phyloP scores from a whole-genome alignment of 2,888 invertebrate genomes.

The Ditylenchus weischeri region DNA sequence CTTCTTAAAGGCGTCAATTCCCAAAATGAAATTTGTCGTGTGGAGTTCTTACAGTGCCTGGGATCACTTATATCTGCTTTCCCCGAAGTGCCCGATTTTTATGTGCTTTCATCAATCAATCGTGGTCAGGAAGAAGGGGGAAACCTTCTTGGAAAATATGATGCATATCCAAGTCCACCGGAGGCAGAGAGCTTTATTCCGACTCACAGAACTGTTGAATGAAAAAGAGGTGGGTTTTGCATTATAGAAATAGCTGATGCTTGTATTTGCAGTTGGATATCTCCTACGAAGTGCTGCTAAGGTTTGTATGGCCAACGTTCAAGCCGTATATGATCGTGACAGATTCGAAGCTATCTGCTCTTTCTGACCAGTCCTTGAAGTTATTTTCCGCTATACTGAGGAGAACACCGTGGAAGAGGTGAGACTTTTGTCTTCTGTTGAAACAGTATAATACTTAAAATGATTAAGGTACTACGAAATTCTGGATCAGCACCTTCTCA shows the following conservation, averaged over 20 bases:
- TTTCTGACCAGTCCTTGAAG: slow-evolving; percentile 68
- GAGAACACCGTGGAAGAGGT: slow-evolving; percentile 82
- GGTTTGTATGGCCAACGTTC: slow-evolving; percentile 80
- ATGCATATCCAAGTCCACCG: slow-evolving; percentile 78
- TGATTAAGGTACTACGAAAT: slow-evolving; percentile 68
- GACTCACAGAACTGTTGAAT: slow-evolving; percentile 62
- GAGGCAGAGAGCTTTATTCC: slow-evolving; percentile 76
- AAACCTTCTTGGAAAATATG: slow-evolving; percentile 91
- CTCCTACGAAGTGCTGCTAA: slow-evolving; percentile 68
- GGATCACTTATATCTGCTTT: slow-evolving; percentile 67
- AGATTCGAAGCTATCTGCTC: slow-evolving; percentile 67
- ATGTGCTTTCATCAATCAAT: slow-evolving; percentile 3
- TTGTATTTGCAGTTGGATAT: slow-evolving; percentile 29
- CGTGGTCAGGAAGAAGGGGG: not conserved
- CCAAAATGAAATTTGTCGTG: slow-evolving; percentile 65
- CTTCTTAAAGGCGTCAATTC: slow-evolving; percentile 32
- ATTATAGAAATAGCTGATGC: not conserved
- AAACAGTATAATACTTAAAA: not conserved
- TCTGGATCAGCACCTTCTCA: slow-evolving; percentile 75
- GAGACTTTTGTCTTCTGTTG: not conserved
- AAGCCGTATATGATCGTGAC: slow-evolving; percentile 77
- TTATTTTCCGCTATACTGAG: slow-evolving; percentile 74
- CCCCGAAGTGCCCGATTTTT: slow-evolving; percentile 36
- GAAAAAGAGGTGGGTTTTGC: slow-evolving; percentile 30
- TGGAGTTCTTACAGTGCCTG: slow-evolving; percentile 76